These are phyloP conservation scores for Calyptomena viridis DNA, from an alignment of 2,113 vertebrate genomes.

Conservation along the genomic window DNA sequence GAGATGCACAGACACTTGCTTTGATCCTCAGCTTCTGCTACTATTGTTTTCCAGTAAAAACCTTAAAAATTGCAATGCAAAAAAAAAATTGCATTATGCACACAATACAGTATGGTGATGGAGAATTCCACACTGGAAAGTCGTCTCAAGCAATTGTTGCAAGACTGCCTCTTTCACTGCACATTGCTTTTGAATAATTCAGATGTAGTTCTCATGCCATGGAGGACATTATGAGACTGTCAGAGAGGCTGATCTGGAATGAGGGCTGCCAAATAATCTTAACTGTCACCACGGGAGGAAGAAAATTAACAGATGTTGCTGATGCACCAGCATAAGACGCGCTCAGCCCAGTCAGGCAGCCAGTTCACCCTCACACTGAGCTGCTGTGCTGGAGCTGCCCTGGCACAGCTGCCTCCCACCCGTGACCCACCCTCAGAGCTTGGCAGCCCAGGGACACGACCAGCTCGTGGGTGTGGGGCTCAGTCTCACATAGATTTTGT, in stretches of 20 bases:
- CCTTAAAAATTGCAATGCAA: not conserved
- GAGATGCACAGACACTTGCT: not conserved
- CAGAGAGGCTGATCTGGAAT: not conserved
- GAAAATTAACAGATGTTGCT: conserved; percentile 7
- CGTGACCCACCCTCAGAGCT: not conserved
- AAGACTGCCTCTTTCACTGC: not conserved
- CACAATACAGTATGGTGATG: not conserved
- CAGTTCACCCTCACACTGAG: not conserved
- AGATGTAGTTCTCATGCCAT: not conserved
- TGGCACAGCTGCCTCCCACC: not conserved
- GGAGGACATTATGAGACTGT: not conserved
- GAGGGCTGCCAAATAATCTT: conserved; percentile 6
- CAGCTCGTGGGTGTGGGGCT: not conserved
- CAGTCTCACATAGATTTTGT: not conserved
- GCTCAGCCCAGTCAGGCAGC: not conserved
- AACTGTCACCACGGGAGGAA: not conserved
- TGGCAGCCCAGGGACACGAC: accelerated
- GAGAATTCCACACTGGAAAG: not conserved
- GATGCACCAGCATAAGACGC: not conserved
- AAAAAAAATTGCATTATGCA: not conserved
- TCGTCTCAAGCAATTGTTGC: not conserved
- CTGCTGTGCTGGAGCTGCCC: not conserved
- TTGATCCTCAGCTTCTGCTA: not conserved
- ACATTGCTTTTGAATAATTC: not conserved
- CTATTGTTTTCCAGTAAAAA: not conserved